Conservation (phyloP, 1,140 invertebrate species). For the Drosophila triauraria region DNA sequence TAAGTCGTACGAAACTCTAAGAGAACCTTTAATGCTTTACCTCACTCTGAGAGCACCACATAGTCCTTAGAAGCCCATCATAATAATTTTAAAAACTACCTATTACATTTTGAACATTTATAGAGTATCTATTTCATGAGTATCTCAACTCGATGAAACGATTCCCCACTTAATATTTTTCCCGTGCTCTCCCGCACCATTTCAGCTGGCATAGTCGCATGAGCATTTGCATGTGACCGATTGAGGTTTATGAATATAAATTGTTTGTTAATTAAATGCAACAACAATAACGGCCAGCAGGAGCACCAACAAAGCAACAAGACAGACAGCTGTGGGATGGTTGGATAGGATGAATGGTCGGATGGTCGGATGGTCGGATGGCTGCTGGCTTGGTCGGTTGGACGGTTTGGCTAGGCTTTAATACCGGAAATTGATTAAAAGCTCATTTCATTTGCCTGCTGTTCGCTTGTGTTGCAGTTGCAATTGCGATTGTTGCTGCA, state of each 20-base stretch:
- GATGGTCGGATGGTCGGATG: slow-evolving; percentile 18
- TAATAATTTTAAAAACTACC: no score
- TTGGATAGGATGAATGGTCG: slow-evolving; percentile 1
- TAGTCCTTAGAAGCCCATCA: no score
- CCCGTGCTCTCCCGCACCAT: slow-evolving; percentile 28
- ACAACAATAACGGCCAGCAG: slow-evolving; percentile 56
- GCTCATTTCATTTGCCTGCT: slow-evolving; percentile 73
- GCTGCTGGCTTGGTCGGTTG: slow-evolving; percentile 20
- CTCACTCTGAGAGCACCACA: neutral
- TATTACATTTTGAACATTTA: no score
- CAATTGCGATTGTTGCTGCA: slow-evolving; percentile 19
- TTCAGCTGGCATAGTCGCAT: slow-evolving; percentile 40
- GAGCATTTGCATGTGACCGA: slow-evolving; percentile 81
- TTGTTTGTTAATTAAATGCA: slow-evolving; percentile 83
- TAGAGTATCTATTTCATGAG: slow-evolving; percentile 7
- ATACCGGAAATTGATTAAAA: slow-evolving; percentile 84
- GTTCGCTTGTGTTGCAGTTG: slow-evolving; percentile 34
- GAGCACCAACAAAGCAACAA: slow-evolving; percentile 43
- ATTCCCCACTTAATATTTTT: slow-evolving; percentile 35
- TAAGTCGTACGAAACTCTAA: no score
- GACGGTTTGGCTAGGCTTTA: slow-evolving; percentile 67
- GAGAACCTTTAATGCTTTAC: no score
- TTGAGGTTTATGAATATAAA: slow-evolving; percentile 83
- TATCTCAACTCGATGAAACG: neutral
- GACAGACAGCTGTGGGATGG: slow-evolving; percentile 54